A percentile compares a stretch with the other conserved stretches of the same genome.
Conservation (phyloP, 92 coral and sea anemone genomes). For the Umimayanthus chanpuru region DNA sequence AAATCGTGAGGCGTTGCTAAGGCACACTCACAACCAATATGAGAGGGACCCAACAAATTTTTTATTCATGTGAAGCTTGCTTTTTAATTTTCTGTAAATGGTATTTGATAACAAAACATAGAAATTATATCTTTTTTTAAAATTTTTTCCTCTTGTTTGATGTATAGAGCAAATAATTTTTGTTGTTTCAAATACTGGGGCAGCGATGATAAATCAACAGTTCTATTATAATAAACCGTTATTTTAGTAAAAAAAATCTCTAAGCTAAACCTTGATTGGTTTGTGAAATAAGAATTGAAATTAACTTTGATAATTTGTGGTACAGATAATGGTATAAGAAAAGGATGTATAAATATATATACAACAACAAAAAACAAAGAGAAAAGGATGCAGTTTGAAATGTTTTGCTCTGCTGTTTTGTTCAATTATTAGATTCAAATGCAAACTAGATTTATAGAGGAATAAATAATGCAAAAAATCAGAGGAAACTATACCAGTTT, state of each 20-base stretch:
- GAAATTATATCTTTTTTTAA: neutral
- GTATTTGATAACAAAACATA: neutral
- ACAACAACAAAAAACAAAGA: neutral
- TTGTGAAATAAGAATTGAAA: conserved; percentile 6
- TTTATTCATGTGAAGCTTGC: neutral
- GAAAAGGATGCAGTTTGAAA: neutral
- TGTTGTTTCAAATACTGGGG: neutral
- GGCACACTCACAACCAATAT: neutral
- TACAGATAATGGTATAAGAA: neutral
- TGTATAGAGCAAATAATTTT: neutral
- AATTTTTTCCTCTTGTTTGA: neutral
- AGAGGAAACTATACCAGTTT: neutral
- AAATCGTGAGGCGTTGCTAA: conserved; percentile 17
- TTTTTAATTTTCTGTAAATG: neutral
- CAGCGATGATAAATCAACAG: neutral
- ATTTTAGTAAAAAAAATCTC: neutral
- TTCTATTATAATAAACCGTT: neutral
- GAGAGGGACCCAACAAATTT: neutral
- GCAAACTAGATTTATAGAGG: neutral
- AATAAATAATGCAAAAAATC: neutral
- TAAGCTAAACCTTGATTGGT: neutral
- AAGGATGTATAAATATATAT: neutral
- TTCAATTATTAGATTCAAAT: neutral
- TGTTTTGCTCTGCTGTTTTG: neutral
- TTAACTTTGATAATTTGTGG: neutral